Evolutionary conservation across 2,888 invertebrate species (phyloP), one percentile per base, ranked within the genome.

Genomic region (Zhuqinia jingwanae): DNA sequence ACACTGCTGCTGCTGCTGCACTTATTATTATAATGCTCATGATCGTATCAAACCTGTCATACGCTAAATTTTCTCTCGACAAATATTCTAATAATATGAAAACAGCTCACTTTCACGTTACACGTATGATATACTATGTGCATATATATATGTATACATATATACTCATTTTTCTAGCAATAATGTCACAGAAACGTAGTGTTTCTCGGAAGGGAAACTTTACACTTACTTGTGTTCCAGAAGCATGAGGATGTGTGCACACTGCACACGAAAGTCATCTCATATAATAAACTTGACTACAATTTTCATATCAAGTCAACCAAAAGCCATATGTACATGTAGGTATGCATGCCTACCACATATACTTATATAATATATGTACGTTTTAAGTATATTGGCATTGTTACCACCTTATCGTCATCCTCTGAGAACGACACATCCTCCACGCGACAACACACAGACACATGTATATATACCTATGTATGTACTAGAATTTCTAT

Each of bases 41-140:
- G 73, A 73, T 60, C 58, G 42, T 82, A 82, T 75, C 70, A 82
- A n/a, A 60, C 73, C 73, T 81, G 73, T 82, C 81, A 50, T 58
- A 73, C 22, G 63, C 70, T 75, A 75, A 82, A 82, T 82, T 82
- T 60, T 73, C 45, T 82, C 42, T 11, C 20, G 56, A 56, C 70
- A 70, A 70, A 68, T 63, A 45, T 42, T 50, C 22, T 47, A 45
- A 20, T 70, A 70, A 70, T 80, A 58, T 58, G 56, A 70, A 68
- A 80, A 63, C 81, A 75, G 56, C 53, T 68, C 47, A 27, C 65
- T 11, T 27, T 63, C 15, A 27, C 15, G 27, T 20, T 10, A n/a
- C 22, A 78, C 47, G 47, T n/a, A 0, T 15, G 36, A 36, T n/a
- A n/a, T n/a, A n/a, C n/a, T n/a, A n/a, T n/a, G n/a, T n/a, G n/a